Conservation (phyloP, 2,888 invertebrate genomes). For the Lepidochrysops patricia region DNA sequence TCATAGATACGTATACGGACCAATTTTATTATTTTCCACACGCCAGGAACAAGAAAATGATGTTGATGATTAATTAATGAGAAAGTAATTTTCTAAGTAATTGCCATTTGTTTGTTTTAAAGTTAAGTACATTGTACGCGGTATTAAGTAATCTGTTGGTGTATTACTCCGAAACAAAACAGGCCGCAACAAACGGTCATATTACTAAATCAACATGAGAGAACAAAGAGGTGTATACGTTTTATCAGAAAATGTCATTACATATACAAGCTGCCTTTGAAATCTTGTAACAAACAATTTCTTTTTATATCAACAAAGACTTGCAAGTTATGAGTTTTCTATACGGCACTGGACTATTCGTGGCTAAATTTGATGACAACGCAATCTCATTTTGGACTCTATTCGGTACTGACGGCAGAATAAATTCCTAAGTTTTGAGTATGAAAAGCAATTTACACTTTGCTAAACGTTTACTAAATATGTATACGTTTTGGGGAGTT, state of each 20-base stretch:
- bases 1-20: too few relatives aligned
- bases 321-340: constrained; percentile 42
- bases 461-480: too few relatives aligned
- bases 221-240: constrained; percentile 68
- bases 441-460: not conserved
- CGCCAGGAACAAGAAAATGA: too few relatives aligned
- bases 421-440: not conserved
- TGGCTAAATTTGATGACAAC: constrained; percentile 30
- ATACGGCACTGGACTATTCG: constrained; percentile 41
- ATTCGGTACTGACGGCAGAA: not conserved
- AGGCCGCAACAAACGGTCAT: constrained; percentile 39
- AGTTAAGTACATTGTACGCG: constrained; percentile 12
- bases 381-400: not conserved
- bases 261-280: constrained; percentile 46
- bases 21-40: too few relatives aligned
- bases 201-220: constrained; percentile 44
- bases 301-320: constrained; percentile 28
- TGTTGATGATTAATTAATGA: not conserved
- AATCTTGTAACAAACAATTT: constrained; percentile 37
- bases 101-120: not conserved
- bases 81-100: not conserved
- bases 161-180: constrained; percentile 24
- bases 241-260: constrained; percentile 57
- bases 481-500: too few relatives aligned
- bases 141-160: constrained; percentile 21